Conservation (phyloP, 2,888 invertebrate species). For the Philonicus albiceps region DNA sequence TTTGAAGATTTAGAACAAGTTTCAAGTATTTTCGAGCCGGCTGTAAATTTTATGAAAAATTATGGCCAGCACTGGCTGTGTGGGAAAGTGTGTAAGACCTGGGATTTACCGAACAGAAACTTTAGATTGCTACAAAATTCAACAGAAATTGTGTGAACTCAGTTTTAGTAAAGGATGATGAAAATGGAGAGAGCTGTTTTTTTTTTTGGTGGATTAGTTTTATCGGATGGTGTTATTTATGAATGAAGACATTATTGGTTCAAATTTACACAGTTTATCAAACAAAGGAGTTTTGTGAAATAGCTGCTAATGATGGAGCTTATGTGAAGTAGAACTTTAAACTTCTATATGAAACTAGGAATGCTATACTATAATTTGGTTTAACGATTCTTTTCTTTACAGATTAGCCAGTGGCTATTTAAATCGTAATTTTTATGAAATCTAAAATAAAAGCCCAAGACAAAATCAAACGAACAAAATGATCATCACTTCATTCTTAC, state of each 20-base stretch:
- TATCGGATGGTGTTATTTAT: background rate
- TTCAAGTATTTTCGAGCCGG: background rate
- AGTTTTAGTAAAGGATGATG: background rate
- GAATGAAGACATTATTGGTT: background rate
- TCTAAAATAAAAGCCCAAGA: too few species aligned
- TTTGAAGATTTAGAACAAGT: conserved; percentile 27
- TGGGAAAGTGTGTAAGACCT: background rate
- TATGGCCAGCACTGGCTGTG: background rate
- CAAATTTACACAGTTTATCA: background rate
- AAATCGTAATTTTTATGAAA: too few species aligned
- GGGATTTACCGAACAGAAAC: background rate
- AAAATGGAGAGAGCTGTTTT: background rate
- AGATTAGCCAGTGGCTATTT: too few species aligned
- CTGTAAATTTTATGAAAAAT: conserved; percentile 9
- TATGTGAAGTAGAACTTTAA: too few species aligned
- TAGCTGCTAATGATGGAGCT: background rate
- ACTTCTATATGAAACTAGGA: too few species aligned
- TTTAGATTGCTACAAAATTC: background rate
- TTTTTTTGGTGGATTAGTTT: background rate
- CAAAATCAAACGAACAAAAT: too few species aligned
- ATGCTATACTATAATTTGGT: too few species aligned
- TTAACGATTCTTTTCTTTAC: too few species aligned
- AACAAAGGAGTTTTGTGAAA: background rate
- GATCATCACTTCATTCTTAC: too few species aligned
- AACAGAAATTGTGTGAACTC: background rate